Conservation (phyloP, 2,113 vertebrate genomes). For the Anhinga anhinga region DNA sequence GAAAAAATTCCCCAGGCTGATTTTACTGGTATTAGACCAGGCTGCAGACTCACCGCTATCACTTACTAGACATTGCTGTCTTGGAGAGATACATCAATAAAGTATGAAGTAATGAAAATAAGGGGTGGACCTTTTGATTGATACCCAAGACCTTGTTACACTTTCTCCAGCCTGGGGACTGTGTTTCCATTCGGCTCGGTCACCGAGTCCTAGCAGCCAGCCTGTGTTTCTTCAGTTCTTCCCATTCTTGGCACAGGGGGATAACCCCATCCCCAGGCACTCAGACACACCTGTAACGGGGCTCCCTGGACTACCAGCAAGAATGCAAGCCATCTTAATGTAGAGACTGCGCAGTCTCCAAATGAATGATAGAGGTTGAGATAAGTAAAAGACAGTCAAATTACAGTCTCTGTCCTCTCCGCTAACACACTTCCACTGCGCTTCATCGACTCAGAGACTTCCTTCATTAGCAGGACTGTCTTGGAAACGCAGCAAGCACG, state of each 20-base stretch:
- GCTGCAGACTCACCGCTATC: not conserved
- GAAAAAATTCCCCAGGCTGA: not conserved
- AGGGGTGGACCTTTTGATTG: not conserved
- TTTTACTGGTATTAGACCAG: not conserved
- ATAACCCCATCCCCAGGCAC: not conserved
- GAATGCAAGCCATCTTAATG: not conserved
- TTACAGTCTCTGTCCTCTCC: not conserved
- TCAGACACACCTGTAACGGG: not conserved
- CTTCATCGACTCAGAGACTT: not conserved
- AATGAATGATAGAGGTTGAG: not conserved
- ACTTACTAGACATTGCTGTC: not conserved
- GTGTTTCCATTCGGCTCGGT: not conserved
- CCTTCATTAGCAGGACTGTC: not conserved
- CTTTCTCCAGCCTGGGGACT: not conserved
- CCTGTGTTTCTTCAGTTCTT: not conserved
- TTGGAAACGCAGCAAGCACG: not conserved
- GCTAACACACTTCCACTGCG: not conserved
- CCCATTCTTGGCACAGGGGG: not conserved
- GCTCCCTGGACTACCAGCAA: not conserved
- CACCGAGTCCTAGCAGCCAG: not conserved
- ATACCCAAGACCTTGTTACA: not conserved
- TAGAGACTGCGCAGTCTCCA: not conserved
- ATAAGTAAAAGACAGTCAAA: constrained; percentile 13
- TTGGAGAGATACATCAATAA: not conserved
- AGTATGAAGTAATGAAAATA: not conserved